phyloP scores from a whole-genome alignment of 2,888 invertebrate genomes.

The Tineola bisselliella region DNA sequence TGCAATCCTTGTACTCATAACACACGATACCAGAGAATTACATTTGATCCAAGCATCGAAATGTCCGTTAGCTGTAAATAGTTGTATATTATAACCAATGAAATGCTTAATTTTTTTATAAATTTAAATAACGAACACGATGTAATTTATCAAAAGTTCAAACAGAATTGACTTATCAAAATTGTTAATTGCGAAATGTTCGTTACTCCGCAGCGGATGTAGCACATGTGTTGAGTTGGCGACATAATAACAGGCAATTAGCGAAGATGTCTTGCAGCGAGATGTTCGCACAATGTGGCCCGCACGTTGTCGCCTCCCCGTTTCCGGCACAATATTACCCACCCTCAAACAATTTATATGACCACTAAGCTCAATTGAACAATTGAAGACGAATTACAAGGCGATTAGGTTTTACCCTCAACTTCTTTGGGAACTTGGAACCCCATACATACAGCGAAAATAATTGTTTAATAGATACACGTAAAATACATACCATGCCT shows the following conservation, averaged over 20 bases:
- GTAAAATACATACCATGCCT: too few relatives aligned
- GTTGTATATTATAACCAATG: too few relatives aligned
- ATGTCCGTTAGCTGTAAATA: too few relatives aligned
- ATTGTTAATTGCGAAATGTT: background rate
- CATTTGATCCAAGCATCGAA: too few relatives aligned
- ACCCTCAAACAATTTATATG: conserved; percentile 11
- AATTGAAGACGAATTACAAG: conserved; percentile 21
- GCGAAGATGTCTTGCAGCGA: conserved; percentile 26
- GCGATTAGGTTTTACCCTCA: background rate
- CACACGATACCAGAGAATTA: background rate
- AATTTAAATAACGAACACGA: too few relatives aligned
- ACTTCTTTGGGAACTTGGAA: background rate
- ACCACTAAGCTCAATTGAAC: conserved; percentile 17
- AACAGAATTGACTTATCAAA: background rate
- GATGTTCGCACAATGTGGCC: conserved; percentile 61
- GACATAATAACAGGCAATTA: conserved; percentile 63
- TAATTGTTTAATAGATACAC: too few relatives aligned
- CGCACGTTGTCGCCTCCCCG: conserved; percentile 41
- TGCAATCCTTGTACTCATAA: background rate
- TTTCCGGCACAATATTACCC: conserved; percentile 9
- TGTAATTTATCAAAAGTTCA: too few relatives aligned
- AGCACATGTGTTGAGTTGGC: conserved; percentile 58
- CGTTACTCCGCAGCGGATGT: conserved; percentile 48
- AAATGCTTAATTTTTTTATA: too few relatives aligned
- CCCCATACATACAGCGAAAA: too few relatives aligned